Percentiles rank a stretch among this genome's conserved stretches.
phyloP scores from a whole-genome alignment of 2,888 invertebrate species.

The Pseudococcus viburni region DNA sequence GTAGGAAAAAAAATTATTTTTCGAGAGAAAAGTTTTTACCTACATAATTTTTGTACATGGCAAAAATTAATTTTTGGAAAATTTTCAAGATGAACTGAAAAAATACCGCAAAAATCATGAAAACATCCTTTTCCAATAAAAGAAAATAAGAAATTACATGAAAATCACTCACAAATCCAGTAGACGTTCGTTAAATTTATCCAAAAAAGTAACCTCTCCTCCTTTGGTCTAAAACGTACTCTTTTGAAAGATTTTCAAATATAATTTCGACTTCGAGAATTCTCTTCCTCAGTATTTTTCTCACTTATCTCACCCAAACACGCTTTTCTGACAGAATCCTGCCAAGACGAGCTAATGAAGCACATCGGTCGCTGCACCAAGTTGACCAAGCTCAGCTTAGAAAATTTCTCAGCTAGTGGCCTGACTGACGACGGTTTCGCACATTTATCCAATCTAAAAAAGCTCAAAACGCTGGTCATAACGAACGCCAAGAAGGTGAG shows the following conservation, averaged over 20 bases:
- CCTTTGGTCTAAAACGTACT: no score
- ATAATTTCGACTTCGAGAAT: not conserved
- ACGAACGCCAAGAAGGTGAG: conserved; percentile 56
- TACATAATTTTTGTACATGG: no score
- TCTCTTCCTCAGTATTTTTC: not conserved
- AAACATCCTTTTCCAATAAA: no score
- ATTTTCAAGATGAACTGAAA: no score
- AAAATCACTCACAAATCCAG: no score
- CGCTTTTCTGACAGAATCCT: conserved; percentile 21
- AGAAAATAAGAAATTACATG: no score
- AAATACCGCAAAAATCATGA: not conserved
- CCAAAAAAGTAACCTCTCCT: no score
- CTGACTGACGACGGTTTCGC: conserved; percentile 61
- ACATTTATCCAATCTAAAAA: conserved; percentile 24
- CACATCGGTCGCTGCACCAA: conserved; percentile 62
- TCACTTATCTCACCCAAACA: not conserved
- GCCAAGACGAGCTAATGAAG: conserved; percentile 59
- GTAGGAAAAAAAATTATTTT: no score
- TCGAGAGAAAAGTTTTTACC: no score
- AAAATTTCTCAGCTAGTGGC: conserved; percentile 57
- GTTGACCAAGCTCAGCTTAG: conserved; percentile 57
- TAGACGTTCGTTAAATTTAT: no score
- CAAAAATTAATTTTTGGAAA: no score
- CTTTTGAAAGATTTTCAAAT: no score
- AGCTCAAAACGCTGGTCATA: conserved; percentile 36